Evolutionary conservation across 1,140 invertebrate species (phyloP).

Genomic region (Pseudoatta argentina): DNA sequence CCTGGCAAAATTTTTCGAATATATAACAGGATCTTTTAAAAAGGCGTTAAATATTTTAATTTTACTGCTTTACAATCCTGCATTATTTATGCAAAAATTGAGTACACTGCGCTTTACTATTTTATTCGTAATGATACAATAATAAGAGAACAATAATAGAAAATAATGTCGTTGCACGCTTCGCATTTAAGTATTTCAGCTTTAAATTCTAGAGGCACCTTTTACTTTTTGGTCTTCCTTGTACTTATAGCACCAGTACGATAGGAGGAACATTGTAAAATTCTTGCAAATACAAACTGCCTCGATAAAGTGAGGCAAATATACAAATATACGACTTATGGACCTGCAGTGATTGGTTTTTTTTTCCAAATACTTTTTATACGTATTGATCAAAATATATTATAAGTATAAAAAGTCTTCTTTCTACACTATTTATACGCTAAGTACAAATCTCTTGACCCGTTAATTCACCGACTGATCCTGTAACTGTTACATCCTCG

Average conservation of each 20-base stretch:
- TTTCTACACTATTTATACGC: background rate
- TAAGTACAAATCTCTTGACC: constrained; percentile 25
- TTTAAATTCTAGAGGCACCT: constrained; percentile 17
- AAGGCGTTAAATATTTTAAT: constrained; percentile 38
- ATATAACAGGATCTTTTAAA: constrained; percentile 9
- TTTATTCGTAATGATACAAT: background rate
- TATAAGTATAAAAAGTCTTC: constrained; percentile 39
- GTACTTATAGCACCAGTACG: constrained; percentile 8
- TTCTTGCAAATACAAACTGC: constrained; percentile 4
- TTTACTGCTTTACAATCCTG: background rate
- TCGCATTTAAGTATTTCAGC: background rate
- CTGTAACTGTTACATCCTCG: background rate
- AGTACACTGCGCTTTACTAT: background rate
- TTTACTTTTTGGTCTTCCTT: constrained; percentile 21
- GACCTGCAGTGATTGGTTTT: background rate
- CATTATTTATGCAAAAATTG: constrained; percentile 1
- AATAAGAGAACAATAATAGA: constrained; percentile 16
- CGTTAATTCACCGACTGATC: background rate
- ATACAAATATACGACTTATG: background rate
- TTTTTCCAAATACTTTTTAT: background rate
- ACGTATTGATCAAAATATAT: background rate
- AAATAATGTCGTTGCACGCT: background rate
- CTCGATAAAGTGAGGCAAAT: background rate
- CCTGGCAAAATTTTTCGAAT: background rate
- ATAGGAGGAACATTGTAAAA: constrained; percentile 20